A percentile compares a stretch with the other conserved stretches of the same genome.
Conservation (phyloP, 2,888 invertebrate genomes). For the Pseudococcus longispinus region DNA sequence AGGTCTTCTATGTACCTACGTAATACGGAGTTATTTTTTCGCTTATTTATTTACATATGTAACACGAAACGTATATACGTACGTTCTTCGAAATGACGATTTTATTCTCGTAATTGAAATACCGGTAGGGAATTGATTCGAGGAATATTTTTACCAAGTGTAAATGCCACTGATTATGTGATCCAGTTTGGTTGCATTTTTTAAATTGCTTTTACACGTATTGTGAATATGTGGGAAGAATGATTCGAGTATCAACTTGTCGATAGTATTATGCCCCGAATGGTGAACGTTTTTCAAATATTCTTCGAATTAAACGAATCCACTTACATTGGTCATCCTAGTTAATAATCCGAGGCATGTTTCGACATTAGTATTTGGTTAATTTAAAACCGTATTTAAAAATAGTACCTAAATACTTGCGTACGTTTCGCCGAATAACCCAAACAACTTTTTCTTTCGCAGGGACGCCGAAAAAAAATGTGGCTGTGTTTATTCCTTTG, state of each 20-base stretch:
- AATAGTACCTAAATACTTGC: too few relatives aligned
- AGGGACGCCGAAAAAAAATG: slow-evolving; percentile 23
- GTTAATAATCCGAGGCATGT: too few relatives aligned
- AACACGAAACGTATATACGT: neutral
- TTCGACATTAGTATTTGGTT: too few relatives aligned
- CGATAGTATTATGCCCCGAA: neutral
- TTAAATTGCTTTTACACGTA: neutral
- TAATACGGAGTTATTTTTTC: neutral
- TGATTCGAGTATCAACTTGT: neutral
- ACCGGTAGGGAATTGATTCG: neutral
- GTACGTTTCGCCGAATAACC: too few relatives aligned
- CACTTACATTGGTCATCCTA: too few relatives aligned
- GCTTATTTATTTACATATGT: neutral
- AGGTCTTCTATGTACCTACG: slow-evolving; percentile 5
- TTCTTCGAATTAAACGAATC: too few relatives aligned
- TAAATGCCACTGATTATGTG: too few relatives aligned
- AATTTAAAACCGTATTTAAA: too few relatives aligned
- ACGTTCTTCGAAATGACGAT: neutral
- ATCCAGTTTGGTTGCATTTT: neutral
- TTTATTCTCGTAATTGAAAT: neutral
- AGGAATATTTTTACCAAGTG: neutral
- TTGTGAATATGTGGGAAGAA: neutral
- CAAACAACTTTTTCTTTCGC: slow-evolving; percentile 1
- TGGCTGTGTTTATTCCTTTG: slow-evolving; percentile 1
- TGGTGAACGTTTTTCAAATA: too few relatives aligned